A percentile compares a stretch with the other conserved stretches of the same genome.
Evolutionary conservation across 2,797 vertebrate genomes (phyloP).

Genomic region (Gymnothorax reevesii): DNA sequence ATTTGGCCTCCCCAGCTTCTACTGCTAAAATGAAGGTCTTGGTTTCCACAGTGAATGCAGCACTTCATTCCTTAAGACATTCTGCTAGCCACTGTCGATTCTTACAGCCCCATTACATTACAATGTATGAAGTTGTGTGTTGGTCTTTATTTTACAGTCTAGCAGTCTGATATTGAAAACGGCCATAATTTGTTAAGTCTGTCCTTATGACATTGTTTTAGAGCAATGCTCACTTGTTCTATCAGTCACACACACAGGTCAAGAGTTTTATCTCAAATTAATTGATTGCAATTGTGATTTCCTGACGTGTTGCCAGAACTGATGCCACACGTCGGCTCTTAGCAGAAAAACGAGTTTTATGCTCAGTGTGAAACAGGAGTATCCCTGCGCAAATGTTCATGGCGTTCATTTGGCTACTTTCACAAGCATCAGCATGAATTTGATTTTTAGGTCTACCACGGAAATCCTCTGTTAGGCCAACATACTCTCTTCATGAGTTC

Average conservation of each 20-base stretch:
- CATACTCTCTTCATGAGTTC: background rate
- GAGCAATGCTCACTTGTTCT: background rate
- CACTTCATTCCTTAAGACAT: background rate
- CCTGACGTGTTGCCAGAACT: background rate
- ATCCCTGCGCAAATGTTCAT: background rate
- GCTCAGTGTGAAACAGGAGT: background rate
- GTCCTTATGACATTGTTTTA: background rate
- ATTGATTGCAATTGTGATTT: background rate
- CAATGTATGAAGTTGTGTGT: slow-evolving; percentile 10
- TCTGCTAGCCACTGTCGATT: no score
- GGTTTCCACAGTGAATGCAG: background rate
- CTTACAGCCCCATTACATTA: background rate
- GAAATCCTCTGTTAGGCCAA: background rate
- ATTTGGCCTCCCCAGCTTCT: background rate
- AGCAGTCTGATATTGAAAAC: background rate
- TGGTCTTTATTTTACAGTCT: no score
- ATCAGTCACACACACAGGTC: background rate
- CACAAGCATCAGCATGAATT: background rate
- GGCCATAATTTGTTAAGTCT: background rate
- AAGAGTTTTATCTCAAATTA: background rate
- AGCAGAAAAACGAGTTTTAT: background rate
- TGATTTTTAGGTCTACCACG: background rate
- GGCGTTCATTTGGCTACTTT: background rate
- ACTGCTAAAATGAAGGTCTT: background rate
- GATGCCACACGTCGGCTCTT: background rate